phyloP scores from a whole-genome alignment of 2,113 vertebrate genomes.

The Jaculus jaculus region DNA sequence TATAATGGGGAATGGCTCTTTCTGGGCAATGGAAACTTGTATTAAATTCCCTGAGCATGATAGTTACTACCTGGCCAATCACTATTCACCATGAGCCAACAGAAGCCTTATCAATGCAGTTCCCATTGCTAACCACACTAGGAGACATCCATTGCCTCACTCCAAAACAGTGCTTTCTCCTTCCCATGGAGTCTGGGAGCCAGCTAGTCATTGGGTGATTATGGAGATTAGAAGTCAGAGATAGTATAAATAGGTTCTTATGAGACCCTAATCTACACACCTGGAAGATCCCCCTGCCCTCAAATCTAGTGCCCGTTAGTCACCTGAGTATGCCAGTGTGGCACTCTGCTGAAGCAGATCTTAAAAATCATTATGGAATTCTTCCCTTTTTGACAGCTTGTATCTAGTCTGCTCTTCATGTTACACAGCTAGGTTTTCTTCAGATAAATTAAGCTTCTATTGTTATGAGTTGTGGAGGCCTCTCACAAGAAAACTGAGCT shows the following conservation, averaged over 20 bases:
- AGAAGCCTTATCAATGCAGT: neutral
- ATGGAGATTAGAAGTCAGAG: neutral
- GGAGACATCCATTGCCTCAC: neutral
- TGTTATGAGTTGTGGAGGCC: neutral
- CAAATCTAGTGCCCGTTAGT: neutral
- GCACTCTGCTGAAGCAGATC: neutral
- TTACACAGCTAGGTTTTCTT: neutral
- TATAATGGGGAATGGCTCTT: neutral
- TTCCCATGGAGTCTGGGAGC: neutral
- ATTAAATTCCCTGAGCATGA: neutral
- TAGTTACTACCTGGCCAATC: neutral
- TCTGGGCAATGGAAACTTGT: neutral
- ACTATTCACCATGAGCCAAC: neutral
- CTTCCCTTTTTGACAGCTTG: neutral
- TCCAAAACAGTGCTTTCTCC: conserved; percentile 1
- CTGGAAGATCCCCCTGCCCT: neutral
- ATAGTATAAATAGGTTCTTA: neutral
- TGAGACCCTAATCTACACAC: neutral
- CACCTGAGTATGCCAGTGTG: too few species aligned
- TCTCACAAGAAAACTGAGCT: conserved; percentile 19
- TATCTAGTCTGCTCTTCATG: neutral
- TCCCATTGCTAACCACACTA: neutral
- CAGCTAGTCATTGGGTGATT: neutral
- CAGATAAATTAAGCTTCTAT: neutral
- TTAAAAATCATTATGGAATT: neutral